Evolutionary conservation across 2,797 vertebrate species (phyloP).

Genomic region (Melopsittacus undulatus): DNA sequence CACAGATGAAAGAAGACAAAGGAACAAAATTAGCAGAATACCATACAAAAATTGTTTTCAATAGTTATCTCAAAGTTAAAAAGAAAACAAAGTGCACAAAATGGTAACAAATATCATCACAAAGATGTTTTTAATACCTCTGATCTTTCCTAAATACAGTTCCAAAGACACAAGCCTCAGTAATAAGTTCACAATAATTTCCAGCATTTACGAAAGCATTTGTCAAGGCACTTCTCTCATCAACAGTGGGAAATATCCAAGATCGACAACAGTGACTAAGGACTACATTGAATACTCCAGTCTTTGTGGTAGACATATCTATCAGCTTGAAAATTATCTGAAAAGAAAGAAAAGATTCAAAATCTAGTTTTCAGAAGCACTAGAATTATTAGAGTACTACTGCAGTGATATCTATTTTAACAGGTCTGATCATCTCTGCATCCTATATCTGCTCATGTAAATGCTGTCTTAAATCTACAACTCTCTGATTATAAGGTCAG

Average conservation of each 20-base stretch:
- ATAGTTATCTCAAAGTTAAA: background rate
- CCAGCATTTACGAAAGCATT: conserved; percentile 78
- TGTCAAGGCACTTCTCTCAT: conserved; percentile 16
- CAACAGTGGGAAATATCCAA: conserved; percentile 78
- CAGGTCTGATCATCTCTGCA: background rate
- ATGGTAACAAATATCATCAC: background rate
- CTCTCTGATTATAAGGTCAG: background rate
- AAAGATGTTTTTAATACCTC: conserved; percentile 74
- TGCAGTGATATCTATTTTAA: background rate
- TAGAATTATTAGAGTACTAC: background rate
- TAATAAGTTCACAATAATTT: conserved; percentile 82
- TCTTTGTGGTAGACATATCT: conserved; percentile 87
- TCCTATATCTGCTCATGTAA: background rate
- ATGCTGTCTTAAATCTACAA: background rate
- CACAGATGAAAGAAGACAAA: conserved; percentile 9
- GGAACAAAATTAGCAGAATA: background rate
- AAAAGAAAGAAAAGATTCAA: conserved; percentile 30
- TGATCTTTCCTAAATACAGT: conserved; percentile 93
- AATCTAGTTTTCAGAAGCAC: background rate
- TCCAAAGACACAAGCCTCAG: conserved; percentile 90
- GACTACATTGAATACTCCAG: conserved; percentile 88
- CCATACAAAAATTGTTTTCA: background rate
- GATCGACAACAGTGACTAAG: conserved; percentile 87
- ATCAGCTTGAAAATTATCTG: conserved; percentile 86
- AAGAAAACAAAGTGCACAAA: background rate